Percentiles rank a stretch among this genome's conserved stretches.
Conservation (phyloP, 2,888 invertebrate genomes). For the Acleris holmiana region DNA sequence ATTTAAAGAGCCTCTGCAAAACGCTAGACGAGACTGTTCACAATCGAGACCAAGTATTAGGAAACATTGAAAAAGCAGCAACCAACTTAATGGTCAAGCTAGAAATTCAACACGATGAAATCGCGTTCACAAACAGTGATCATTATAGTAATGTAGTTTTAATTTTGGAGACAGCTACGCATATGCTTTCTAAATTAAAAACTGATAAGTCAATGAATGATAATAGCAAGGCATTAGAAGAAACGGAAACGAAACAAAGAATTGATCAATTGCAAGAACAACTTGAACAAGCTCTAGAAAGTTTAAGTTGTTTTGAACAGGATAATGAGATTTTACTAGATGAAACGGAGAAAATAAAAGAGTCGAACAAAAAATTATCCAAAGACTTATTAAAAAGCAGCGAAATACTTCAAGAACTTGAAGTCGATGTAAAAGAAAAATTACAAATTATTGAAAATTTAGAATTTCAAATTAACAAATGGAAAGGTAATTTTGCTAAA, state of each 20-base stretch:
- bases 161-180: slow-evolving; percentile 55
- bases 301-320: slow-evolving; percentile 47
- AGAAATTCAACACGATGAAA: slow-evolving; percentile 46
- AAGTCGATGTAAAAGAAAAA: slow-evolving; percentile 58
- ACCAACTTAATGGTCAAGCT: slow-evolving; percentile 45
- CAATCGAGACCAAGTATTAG: slow-evolving; percentile 48
- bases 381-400: slow-evolving; percentile 51
- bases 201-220: slow-evolving; percentile 40
- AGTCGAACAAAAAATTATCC: slow-evolving; percentile 49
- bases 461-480: slow-evolving; percentile 55
- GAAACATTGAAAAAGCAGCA: slow-evolving; percentile 50
- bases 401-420: slow-evolving; percentile 52
- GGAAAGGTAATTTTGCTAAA: slow-evolving; percentile 56
- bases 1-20: slow-evolving; percentile 41
- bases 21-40: slow-evolving; percentile 40
- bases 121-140: slow-evolving; percentile 40
- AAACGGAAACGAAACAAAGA: slow-evolving; percentile 51
- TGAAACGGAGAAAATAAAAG: slow-evolving; percentile 49
- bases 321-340: slow-evolving; percentile 45
- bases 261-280: slow-evolving; percentile 50
- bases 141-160: slow-evolving; percentile 50
- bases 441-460: slow-evolving; percentile 55
- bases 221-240: slow-evolving; percentile 39
- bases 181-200: slow-evolving; percentile 46
- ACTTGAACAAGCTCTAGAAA: slow-evolving; percentile 49